Conservation (phyloP, 2,888 invertebrate species). For the Drosophila formosana region DNA sequence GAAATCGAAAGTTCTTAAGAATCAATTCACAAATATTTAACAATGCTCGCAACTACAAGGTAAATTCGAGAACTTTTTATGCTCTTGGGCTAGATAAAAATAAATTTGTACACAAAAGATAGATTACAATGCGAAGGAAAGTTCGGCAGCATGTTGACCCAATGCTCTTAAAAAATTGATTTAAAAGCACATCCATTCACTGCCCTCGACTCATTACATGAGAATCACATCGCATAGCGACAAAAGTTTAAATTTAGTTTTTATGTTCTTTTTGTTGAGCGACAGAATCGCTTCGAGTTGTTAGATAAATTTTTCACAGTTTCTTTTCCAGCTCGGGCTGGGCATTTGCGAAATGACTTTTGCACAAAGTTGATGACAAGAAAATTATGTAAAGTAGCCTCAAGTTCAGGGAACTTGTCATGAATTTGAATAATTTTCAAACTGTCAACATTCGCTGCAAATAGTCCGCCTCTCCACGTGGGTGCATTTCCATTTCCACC, state of each 20-base stretch:
- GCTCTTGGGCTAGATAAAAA: not conserved
- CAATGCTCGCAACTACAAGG: not conserved
- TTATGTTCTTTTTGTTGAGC: constrained; percentile 20
- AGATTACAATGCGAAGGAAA: constrained; percentile 7
- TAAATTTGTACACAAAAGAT: not conserved
- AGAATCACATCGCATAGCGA: not conserved
- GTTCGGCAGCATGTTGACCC: constrained; percentile 19
- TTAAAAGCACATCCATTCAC: not conserved
- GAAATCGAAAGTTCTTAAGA: constrained; percentile 2
- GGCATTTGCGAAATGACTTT: constrained; percentile 36
- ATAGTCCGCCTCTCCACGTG: constrained; percentile 8
- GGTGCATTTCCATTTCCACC: constrained; percentile 37
- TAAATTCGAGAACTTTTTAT: not conserved
- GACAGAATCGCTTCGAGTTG: constrained; percentile 11
- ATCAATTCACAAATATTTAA: constrained; percentile 15
- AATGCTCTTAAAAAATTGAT: constrained; percentile 3
- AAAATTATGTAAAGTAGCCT: constrained; percentile 70
- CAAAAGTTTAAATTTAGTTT: constrained; percentile 43
- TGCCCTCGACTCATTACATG: constrained; percentile 4
- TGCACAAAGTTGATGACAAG: constrained; percentile 49
- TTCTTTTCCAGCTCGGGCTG: constrained; percentile 9
- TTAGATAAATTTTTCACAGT: constrained; percentile 21
- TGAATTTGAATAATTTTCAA: constrained; percentile 66
- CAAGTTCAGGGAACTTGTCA: constrained; percentile 65
- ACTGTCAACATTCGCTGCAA: constrained; percentile 37